Evolutionary conservation across 2,888 invertebrate genomes (phyloP), one percentile per base, ranked within the genome.

Genomic region (Epsilonema sp.): DNA sequence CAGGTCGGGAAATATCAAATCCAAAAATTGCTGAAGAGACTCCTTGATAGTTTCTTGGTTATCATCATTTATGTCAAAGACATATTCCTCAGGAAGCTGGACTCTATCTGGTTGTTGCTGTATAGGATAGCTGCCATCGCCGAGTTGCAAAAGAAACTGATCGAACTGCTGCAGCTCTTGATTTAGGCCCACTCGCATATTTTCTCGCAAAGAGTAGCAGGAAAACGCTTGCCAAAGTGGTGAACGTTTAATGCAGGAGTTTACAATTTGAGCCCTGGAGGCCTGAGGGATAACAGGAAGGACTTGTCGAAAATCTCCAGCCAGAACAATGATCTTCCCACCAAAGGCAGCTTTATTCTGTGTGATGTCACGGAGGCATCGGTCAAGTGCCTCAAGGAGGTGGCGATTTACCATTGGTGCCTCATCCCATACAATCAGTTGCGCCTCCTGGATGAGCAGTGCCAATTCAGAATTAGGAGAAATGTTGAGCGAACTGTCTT

Each of bases 281-380:
- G 13, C 5, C 21, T 39, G n/a, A n/a, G 23, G 26, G 4, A 53
- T 42, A 36, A 51, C 51, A 1, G 53, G 53, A 3, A 54, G 40
- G 8, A 55, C 37, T 42, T 53, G 53, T 11, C 53, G 21, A 45
- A 55, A 53, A 46, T 55, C 53, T 23, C 53, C 53, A 25, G 47
- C 54, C 13, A 54, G 25, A 4, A 53, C 26, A 31, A 53, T 43
- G 20, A 26, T 23, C 23, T 50, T 50, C 1, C 51, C 52, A 2
- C 45, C 50, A 42, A 52, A 52, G 2, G 44, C 44, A n/a, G 26
- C 4, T 11, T 44, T 22, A 13, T 13, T 31, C 16, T 13, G 16
- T 36, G 25, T 13, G 1, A 26, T 16, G 5, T 2, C 16, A n/a
- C 3, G 24, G 25, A 19, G 39, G 24, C 16, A 26, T 19, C 20